phyloP scores from a whole-genome alignment of 1,140 invertebrate genomes.

The Pectinophora gossypiella region DNA sequence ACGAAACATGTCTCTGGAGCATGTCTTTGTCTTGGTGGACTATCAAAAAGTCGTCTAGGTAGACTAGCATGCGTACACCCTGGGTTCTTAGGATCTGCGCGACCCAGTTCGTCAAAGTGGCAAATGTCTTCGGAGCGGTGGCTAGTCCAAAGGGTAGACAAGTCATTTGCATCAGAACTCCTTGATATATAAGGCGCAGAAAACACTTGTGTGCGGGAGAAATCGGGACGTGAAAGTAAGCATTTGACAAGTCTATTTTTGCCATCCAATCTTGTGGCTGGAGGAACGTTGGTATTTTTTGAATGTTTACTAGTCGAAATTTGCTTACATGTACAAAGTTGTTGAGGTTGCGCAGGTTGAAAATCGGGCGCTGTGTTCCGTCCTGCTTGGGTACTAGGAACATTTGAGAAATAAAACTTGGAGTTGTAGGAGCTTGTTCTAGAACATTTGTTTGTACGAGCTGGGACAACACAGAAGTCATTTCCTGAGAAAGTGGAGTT shows the following conservation, averaged over 20 bases:
- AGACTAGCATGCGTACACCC: conserved; percentile 21
- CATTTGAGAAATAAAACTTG: conserved; percentile 30
- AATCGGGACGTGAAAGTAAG: too few relatives aligned
- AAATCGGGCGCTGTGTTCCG: conserved; percentile 13
- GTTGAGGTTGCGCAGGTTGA: conserved; percentile 26
- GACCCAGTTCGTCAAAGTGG: conserved; percentile 21
- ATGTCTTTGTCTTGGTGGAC: neutral
- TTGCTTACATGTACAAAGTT: conserved; percentile 10
- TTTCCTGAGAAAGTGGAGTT: conserved; percentile 11
- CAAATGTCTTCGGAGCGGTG: conserved; percentile 4
- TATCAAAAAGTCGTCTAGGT: conserved; percentile 24
- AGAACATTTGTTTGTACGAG: conserved; percentile 14
- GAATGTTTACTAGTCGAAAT: conserved; percentile 29
- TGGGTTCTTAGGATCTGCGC: conserved; percentile 20
- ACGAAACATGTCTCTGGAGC: neutral
- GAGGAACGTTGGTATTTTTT: conserved; percentile 7
- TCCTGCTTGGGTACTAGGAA: too few relatives aligned
- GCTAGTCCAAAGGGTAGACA: conserved; percentile 18
- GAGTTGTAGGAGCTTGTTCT: neutral
- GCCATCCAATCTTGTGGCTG: conserved; percentile 1
- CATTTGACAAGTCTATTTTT: conserved; percentile 16
- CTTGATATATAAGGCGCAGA: conserved; percentile 9
- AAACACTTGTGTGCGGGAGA: conserved; percentile 6
- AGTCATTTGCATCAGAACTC: conserved; percentile 4
- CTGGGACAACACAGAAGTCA: conserved; percentile 20